Conservation (phyloP, 2,113 vertebrate genomes). For the Chloropsis hardwickii region DNA sequence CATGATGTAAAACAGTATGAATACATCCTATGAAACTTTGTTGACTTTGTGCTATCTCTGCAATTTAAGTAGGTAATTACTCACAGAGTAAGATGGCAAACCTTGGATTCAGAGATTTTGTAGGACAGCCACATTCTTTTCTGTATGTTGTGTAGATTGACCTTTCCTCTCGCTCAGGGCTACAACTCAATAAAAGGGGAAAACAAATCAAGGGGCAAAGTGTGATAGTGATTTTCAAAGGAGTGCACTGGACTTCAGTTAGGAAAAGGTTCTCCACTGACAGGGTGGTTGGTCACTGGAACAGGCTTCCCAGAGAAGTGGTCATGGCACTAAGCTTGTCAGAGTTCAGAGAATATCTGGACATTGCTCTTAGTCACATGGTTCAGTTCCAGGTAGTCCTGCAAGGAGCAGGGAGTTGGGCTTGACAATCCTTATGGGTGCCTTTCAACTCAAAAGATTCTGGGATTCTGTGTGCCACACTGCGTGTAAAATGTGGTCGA, state of each 20-base stretch:
- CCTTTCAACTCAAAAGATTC: background rate
- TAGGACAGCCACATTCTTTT: background rate
- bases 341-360: background rate
- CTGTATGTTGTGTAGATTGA: background rate
- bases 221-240: background rate
- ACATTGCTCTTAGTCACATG: background rate
- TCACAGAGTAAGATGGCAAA: background rate
- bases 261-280: background rate
- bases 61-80: background rate
- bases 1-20: background rate
- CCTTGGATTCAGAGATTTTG: background rate
- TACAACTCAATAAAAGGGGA: background rate
- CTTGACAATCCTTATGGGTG: background rate
- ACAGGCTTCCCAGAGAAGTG: background rate
- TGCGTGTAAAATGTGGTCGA: background rate
- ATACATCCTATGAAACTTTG: background rate
- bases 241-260: fast-evolving
- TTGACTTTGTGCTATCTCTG: background rate
- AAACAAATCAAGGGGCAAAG: fast-evolving
- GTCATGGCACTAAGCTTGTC: background rate
- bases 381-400: background rate
- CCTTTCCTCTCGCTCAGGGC: background rate
- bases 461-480: background rate
- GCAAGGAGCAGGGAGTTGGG: background rate
- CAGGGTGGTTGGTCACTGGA: background rate